Evolutionary conservation across 2,888 invertebrate genomes (phyloP).

Genomic region (Drosophila niveifrons): DNA sequence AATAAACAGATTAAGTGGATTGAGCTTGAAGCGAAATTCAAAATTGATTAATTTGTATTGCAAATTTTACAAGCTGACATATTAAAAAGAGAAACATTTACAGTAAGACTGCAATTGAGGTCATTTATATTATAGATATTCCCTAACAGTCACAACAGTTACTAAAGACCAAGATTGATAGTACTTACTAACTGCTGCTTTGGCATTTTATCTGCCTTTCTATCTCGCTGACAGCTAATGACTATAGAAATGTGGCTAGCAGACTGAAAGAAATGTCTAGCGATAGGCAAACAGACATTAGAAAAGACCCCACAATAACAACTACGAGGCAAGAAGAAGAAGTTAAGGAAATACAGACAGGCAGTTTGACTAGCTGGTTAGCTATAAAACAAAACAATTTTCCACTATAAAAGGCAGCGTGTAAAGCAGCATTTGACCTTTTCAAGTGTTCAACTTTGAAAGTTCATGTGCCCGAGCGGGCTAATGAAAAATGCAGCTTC

Average conservation of each 20-base stretch:
- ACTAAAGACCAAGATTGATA: background rate
- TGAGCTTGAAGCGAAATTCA: background rate
- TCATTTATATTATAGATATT: slow-evolving; percentile 4
- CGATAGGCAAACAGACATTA: slow-evolving; percentile 51
- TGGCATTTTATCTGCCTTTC: slow-evolving; percentile 56
- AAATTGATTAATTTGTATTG: background rate
- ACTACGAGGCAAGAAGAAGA: slow-evolving; percentile 28
- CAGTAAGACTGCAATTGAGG: background rate
- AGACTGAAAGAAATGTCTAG: slow-evolving; percentile 34
- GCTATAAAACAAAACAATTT: slow-evolving; percentile 69
- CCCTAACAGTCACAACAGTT: background rate
- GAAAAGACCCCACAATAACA: slow-evolving; percentile 35
- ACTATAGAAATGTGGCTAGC: slow-evolving; percentile 48
- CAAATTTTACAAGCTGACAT: background rate
- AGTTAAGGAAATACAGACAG: slow-evolving; percentile 33
- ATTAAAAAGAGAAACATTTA: background rate
- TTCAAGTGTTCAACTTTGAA: slow-evolving; percentile 66
- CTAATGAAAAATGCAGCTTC: slow-evolving; percentile 66
- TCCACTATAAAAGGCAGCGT: slow-evolving; percentile 52
- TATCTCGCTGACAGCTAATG: slow-evolving; percentile 59
- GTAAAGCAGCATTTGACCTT: slow-evolving; percentile 73
- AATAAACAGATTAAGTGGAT: background rate
- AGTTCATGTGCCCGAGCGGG: slow-evolving; percentile 71
- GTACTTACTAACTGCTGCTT: slow-evolving; percentile 12
- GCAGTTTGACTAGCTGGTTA: slow-evolving; percentile 40